Evolutionary conservation across 2,888 invertebrate genomes (phyloP).

Genomic region (Opisthograptis luteolata): DNA sequence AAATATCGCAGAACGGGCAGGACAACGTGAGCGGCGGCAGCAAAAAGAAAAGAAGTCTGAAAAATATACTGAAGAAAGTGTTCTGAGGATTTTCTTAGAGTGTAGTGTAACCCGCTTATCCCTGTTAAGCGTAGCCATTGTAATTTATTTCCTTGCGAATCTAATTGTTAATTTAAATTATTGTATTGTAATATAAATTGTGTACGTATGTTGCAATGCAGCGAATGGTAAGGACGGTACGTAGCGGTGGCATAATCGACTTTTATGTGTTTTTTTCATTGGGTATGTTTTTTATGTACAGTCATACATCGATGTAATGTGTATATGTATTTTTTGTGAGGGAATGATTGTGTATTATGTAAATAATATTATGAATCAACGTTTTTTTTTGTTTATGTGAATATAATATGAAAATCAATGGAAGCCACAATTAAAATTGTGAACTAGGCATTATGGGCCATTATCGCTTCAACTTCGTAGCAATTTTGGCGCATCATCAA

Average conservation of each 20-base stretch:
- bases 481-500: too few species aligned
- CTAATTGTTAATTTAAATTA: constrained; percentile 60
- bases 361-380: too few species aligned
- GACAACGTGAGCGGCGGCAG: constrained; percentile 54
- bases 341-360: too few species aligned
- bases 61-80: constrained; percentile 91
- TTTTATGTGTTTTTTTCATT: too few species aligned
- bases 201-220: constrained; percentile 27
- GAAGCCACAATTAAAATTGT: too few species aligned
- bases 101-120: constrained; percentile 39
- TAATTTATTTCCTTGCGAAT: constrained; percentile 76
- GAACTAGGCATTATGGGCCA: too few species aligned
- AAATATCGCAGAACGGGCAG: constrained; percentile 70
- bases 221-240: neutral
- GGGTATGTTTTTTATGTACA: too few species aligned
- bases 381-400: too few species aligned
- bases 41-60: constrained; percentile 88
- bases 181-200: constrained; percentile 50
- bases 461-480: too few species aligned
- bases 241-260: neutral
- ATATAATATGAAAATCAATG: too few species aligned
- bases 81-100: constrained; percentile 80
- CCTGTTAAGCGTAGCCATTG: constrained; percentile 58
- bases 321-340: too few species aligned
- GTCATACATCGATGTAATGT: too few species aligned